These are phyloP conservation scores for Rhinopomastus cyanomelas DNA, from an alignment of 2,113 vertebrate genomes.

Conservation along the genomic window DNA sequence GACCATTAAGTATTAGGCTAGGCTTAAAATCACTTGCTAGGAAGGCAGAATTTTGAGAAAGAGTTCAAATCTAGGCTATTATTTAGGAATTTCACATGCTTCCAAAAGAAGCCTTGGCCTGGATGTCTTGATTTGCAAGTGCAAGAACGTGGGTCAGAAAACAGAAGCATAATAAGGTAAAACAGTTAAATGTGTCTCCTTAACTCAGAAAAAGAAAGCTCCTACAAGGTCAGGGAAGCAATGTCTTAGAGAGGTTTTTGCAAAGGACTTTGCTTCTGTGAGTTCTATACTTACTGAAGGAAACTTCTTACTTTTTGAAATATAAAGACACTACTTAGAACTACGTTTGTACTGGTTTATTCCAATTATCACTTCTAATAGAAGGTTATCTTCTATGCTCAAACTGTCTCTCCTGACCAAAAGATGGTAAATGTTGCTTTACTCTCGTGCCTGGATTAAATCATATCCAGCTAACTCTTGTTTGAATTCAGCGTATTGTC, in stretches of 20 bases:
- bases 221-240: not conserved
- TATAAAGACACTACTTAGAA: not conserved
- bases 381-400: not conserved
- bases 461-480: not conserved
- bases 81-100: not conserved
- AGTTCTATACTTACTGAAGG: not conserved
- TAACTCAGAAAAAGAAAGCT: not conserved
- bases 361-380: not conserved
- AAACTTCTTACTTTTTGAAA: not conserved
- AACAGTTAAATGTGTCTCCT: not conserved
- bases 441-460: not conserved
- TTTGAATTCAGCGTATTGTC: not conserved
- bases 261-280: not conserved
- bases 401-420: not conserved
- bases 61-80: not conserved
- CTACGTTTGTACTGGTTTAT: not conserved
- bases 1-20: not conserved
- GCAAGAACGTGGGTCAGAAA: not conserved
- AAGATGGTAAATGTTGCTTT: not conserved
- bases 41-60: not conserved
- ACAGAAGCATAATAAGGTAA: not conserved
- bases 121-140: not conserved
- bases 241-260: not conserved
- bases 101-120: not conserved
- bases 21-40: not conserved